phyloP scores from a whole-genome alignment of 2,797 vertebrate species.

The Pagetopsis macropterus region DNA sequence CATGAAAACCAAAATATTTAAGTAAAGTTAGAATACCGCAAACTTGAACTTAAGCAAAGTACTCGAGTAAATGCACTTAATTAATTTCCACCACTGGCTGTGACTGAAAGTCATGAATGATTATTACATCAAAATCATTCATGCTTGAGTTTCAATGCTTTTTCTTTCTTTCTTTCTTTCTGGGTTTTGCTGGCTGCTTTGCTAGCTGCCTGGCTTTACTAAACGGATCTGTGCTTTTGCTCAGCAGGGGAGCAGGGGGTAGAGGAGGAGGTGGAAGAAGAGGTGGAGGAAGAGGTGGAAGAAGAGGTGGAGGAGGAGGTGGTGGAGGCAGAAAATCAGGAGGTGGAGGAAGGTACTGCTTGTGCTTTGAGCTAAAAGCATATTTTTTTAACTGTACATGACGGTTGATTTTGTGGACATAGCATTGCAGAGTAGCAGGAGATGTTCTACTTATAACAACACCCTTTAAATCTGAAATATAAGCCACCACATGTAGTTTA shows the following conservation, averaged over 20 bases:
- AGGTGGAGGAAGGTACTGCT: conserved; percentile 75
- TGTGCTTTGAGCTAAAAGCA: conserved; percentile 16
- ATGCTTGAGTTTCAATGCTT: not conserved
- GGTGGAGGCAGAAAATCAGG: conserved; percentile 36
- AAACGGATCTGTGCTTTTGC: conserved; percentile 54
- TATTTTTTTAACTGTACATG: not conserved
- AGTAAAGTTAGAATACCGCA: not conserved
- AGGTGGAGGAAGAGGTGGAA: conserved; percentile 35
- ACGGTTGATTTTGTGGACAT: not conserved
- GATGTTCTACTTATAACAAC: not conserved
- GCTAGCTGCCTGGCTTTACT: conserved; percentile 29
- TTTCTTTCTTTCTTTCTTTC: not conserved
- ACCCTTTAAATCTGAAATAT: not conserved
- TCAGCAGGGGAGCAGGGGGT: conserved; percentile 61
- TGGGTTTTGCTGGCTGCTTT: conserved; percentile 16
- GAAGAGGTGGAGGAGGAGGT: conserved; percentile 38
- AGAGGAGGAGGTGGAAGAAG: conserved; percentile 53
- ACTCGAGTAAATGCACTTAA: not conserved
- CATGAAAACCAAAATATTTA: not conserved
- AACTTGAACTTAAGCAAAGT: not conserved
- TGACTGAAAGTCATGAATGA: conserved; percentile 12
- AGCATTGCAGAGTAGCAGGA: too few species aligned
- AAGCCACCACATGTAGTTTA: not conserved
- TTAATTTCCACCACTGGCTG: not conserved
- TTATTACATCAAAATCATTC: not conserved